Conservation (phyloP, 2,113 vertebrate species). For the Melanerpes aurifrons region DNA sequence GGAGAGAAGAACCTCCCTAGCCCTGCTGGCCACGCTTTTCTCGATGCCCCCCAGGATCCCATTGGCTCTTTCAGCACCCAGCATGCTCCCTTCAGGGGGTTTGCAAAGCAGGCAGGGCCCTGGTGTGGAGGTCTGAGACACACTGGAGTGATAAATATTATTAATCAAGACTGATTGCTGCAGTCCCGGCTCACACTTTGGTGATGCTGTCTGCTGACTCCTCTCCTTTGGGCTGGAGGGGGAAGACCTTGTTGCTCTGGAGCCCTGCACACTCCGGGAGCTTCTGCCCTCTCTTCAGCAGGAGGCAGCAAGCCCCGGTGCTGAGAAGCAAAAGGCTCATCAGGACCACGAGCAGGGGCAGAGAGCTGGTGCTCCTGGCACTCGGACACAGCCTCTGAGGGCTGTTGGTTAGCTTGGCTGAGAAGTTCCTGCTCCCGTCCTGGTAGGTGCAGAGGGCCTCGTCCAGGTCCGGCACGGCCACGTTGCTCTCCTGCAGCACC, state of each 20-base stretch:
- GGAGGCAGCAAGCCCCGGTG: neutral
- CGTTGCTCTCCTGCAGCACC: conserved; percentile 7
- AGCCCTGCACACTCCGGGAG: neutral
- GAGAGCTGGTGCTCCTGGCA: neutral
- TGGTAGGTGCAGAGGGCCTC: conserved; percentile 59
- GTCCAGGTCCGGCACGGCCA: conserved; percentile 71
- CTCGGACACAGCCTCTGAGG: neutral
- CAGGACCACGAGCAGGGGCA: neutral
- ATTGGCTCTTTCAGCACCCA: neutral
- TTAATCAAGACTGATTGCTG: neutral
- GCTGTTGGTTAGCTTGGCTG: neutral
- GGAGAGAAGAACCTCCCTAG: no score
- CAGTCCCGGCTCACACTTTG: conserved; percentile 18
- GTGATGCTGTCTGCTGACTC: neutral
- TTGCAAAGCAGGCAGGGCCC: neutral
- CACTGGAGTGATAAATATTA: neutral
- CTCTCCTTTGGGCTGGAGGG: neutral
- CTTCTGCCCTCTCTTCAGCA: conserved; percentile 15
- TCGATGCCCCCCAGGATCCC: no score
- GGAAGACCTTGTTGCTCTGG: neutral
- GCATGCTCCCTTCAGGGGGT: fast-evolving
- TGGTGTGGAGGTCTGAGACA: neutral
- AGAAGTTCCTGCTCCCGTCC: neutral
- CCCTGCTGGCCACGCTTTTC: no score
- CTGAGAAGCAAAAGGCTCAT: neutral